A percentile compares a stretch with the other conserved stretches of the same genome.
phyloP scores from a whole-genome alignment of 2,113 vertebrate genomes.

The Clarias batrachus region DNA sequence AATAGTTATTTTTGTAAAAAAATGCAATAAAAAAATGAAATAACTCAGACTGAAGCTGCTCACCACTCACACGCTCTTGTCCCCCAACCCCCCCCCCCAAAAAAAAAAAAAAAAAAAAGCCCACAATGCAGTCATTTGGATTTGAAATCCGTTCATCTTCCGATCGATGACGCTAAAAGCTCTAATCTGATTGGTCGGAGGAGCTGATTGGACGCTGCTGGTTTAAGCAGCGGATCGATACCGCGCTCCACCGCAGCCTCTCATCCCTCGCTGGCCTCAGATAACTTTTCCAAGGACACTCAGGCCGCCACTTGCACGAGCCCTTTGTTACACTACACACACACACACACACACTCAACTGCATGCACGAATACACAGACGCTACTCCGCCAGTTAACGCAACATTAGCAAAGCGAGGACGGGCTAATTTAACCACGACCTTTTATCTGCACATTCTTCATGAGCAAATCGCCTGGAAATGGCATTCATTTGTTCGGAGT shows the following conservation, averaged over 20 bases:
- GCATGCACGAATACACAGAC: constrained; percentile 1
- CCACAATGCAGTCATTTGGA: constrained; percentile 67
- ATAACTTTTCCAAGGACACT: constrained; percentile 65
- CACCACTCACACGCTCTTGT: neutral
- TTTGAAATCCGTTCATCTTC: constrained; percentile 47
- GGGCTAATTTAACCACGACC: neutral
- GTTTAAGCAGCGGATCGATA: constrained; percentile 75
- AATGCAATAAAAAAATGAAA: no score
- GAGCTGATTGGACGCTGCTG: constrained; percentile 79
- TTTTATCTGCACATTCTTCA: constrained; percentile 21
- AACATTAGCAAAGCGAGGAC: constrained; percentile 21
- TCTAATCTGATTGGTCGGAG: constrained; percentile 78
- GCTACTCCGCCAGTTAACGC: neutral
- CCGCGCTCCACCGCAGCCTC: constrained; percentile 65
- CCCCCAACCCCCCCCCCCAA: neutral
- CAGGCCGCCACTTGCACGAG: constrained; percentile 47
- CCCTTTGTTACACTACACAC: constrained; percentile 34
- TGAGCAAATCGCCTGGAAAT: constrained; percentile 20
- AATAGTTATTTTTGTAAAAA: no score
- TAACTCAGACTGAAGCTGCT: neutral
- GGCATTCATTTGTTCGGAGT: constrained; percentile 2
- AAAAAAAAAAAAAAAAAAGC: neutral
- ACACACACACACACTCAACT: constrained; percentile 9
- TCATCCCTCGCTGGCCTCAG: constrained; percentile 59
- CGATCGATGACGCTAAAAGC: constrained; percentile 75